Base-by-base conservation (phyloP, 1,140 invertebrate species). In the Apocrypta bakeri region DNA sequence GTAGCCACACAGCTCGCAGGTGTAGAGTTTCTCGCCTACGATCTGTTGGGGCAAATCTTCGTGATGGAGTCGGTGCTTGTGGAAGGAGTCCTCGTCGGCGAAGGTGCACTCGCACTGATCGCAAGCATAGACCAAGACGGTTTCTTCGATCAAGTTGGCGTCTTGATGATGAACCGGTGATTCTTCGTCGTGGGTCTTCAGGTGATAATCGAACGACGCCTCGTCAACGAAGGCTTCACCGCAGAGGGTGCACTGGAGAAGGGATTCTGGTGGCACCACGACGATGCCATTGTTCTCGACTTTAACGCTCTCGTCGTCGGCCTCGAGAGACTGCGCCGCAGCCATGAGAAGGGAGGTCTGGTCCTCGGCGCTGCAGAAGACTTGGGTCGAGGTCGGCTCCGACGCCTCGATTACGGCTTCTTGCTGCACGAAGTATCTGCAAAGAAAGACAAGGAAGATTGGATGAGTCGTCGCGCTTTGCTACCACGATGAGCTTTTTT, bases 361-460 rank as follows among this genome's bases (percentile, higher is more conserved):
- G 68, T 85, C 85, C 40, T 83, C 86, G 17, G 86, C 86, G 29
- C 76, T 84, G 48, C 48, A 56, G 84, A 89, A 89, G 61, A 90
- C 85, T 81, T 89, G 85, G 68, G 29, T 24, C 9, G 61, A 24
- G 8, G 74, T 24, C 29, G 56, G 63, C 17, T 33, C 17, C 33
- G 37, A 11, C 71, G 56, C 48, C 37, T 33, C 56, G 61, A 69
- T 40, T 24, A 82, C 83, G 83, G n/a, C 27, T 11, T 88, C 86
- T 86, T 90, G 90, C 85, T 90, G 82, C 80, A 90, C 89, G 89
- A 87, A 90, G 88, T 89, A 92, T 92, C 91, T 92, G 91, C 73
- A 91, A 92, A 91, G 85, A 91, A 91, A 87, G 90, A 88, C 89
- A 87, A 90, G 86, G 9, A 90, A 86, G 88, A 86, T 85, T 85